Percentiles rank a stretch among this genome's conserved stretches.
phyloP scores from a whole-genome alignment of 2,888 invertebrate species.

The Serrognathus titanus region DNA sequence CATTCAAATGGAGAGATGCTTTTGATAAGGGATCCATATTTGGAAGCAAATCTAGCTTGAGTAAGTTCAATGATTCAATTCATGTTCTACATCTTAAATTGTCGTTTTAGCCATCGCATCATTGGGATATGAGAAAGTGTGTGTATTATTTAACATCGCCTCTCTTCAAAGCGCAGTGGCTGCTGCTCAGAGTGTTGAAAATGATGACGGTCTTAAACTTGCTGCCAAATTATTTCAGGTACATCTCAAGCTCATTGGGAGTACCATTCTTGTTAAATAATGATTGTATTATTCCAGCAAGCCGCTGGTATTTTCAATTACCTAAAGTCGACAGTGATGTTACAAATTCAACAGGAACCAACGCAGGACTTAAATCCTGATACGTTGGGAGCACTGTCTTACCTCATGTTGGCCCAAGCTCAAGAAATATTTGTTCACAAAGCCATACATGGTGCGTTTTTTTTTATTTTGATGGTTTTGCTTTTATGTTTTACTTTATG shows the following conservation, averaged over 20 bases:
- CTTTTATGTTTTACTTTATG: neutral
- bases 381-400: constrained; percentile 78
- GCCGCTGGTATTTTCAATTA: constrained; percentile 85
- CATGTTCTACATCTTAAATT: constrained; percentile 16
- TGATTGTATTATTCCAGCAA: constrained; percentile 57
- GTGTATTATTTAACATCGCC: constrained; percentile 94
- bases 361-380: constrained; percentile 95
- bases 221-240: constrained; percentile 92
- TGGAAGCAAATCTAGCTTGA: constrained; percentile 85
- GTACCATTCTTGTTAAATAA: neutral
- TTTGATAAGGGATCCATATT: constrained; percentile 95
- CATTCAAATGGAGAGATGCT: constrained; percentile 99
- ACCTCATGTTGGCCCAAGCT: constrained; percentile 95
- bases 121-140: constrained; percentile 88
- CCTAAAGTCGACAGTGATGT: constrained; percentile 76
- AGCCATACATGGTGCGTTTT: constrained; percentile 70
- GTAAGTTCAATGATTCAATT: constrained; percentile 56
- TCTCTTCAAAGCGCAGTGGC: constrained; percentile 90
- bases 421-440: constrained; percentile 97
- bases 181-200: constrained; percentile 77
- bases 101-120: constrained; percentile 72
- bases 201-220: constrained; percentile 89
- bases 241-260: constrained; percentile 18
- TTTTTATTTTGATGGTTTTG: neutral
- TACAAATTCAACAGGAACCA: constrained; percentile 88